Base-by-base conservation (phyloP, 2,113 vertebrate species). In the Zosterops lateralis region DNA sequence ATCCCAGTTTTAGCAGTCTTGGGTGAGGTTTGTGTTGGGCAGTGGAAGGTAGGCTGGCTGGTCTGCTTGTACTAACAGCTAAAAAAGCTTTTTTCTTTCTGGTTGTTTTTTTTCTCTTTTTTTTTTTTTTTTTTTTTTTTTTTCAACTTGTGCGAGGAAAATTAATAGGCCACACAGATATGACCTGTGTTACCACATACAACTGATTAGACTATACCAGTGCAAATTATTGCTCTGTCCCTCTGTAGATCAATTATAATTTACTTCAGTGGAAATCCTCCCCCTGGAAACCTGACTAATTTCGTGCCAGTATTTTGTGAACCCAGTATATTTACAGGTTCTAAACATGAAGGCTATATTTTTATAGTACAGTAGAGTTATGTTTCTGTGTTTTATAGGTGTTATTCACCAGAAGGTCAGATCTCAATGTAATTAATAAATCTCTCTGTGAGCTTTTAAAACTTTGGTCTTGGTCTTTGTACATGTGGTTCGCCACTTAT, bases 1-100 rank as follows among this genome's bases (percentile, higher is more conserved):
- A 82, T 40, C 14, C 8, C 13, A 38, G 8, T 82, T 67, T 75
- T 53, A 47, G 7, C 12, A 50, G 6, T 18, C 5, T 22, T 72
- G 21, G 21, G 5, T 31, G 15, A 4, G 4, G 5, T 61, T 31
- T 45, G 17, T 14, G 14, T 17, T 57, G 28, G 5, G 7, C 15
- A 64, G 22, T 38, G 19, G 7, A n/a, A 62, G 14, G 14, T 20
- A 57, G 10, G 3, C 7, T 80, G 13, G 3, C 14, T 72, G 6
- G 0, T 68, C 12, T 0, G 0, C 6, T 42, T 45, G 7, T 16
- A n/a, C 34, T 34, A 58, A 12, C 7, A 53, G 14, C 17, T 53
- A 53, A 60, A 85, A 56, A 28, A 19, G 0, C 1, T 5, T 5
- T 7, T 7, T 45, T 12, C 3, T 10, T 40, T 54, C 26, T 31